phyloP scores from a whole-genome alignment of 1,140 invertebrate species.

The Olivierus martensii region DNA sequence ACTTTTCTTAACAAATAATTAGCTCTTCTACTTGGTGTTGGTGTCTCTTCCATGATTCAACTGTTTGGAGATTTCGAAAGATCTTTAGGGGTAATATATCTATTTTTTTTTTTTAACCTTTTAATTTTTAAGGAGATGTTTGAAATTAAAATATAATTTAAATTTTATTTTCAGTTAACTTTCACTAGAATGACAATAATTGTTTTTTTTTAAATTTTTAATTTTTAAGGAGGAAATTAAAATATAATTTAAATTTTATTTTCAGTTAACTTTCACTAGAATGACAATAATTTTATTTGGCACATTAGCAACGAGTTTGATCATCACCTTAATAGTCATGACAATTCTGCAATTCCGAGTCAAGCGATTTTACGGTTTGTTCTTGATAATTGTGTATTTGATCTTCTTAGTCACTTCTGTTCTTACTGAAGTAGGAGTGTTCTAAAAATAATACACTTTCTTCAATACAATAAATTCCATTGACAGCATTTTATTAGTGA shows the following conservation, averaged over 20 bases:
- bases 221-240: too few species aligned
- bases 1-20: background rate
- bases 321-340: conserved; percentile 28
- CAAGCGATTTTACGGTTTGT: conserved; percentile 8
- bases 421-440: conserved; percentile 10
- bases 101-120: too few species aligned
- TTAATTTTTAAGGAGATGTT: background rate
- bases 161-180: conserved; percentile 28
- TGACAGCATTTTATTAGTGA: too few species aligned
- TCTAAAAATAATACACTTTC: background rate
- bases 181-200: conserved; percentile 30
- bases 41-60: conserved; percentile 38
- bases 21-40: conserved; percentile 42
- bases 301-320: conserved; percentile 30
- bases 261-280: conserved; percentile 29
- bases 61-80: conserved; percentile 22
- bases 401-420: conserved; percentile 11
- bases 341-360: conserved; percentile 27
- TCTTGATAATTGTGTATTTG: conserved; percentile 14
- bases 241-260: too few species aligned
- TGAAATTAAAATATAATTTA: too few species aligned
- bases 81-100: too few species aligned
- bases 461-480: too few species aligned
- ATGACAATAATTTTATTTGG: conserved; percentile 31
- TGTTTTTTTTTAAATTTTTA: too few species aligned